Evolutionary conservation across 2,888 invertebrate genomes (phyloP).

Genomic region (Agriopis aurantiaria): DNA sequence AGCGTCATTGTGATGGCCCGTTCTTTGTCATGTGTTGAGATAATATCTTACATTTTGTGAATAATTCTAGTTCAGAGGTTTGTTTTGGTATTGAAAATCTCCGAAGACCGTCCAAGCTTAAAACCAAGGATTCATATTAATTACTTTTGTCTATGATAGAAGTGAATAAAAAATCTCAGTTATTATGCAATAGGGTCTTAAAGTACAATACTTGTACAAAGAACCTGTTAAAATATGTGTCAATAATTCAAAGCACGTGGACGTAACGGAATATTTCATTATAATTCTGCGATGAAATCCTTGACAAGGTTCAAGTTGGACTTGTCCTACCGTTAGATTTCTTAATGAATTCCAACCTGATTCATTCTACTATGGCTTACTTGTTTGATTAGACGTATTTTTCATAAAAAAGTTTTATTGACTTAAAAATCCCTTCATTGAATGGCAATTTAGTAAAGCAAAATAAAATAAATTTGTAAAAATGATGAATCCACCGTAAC

Average conservation of each 20-base stretch:
- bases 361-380: slow-evolving; percentile 18
- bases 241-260: slow-evolving; percentile 26
- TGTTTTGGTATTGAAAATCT: not conserved
- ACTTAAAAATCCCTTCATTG: not conserved
- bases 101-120: no score
- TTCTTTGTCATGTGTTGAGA: not conserved
- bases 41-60: not conserved
- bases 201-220: not conserved
- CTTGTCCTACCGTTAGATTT: slow-evolving; percentile 34
- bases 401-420: not conserved
- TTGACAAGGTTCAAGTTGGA: slow-evolving; percentile 33
- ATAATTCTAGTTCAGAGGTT: not conserved
- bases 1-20: not conserved
- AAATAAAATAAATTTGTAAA: no score
- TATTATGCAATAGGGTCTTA: not conserved
- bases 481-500: no score
- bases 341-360: slow-evolving; percentile 32
- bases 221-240: slow-evolving; percentile 14
- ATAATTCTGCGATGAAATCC: slow-evolving; percentile 25
- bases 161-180: no score
- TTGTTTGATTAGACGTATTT: not conserved
- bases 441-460: no score
- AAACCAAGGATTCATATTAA: no score
- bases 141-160: no score
- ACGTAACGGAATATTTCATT: slow-evolving; percentile 24